These are phyloP conservation scores for Drosophila nigrodunni DNA, from an alignment of 1,140 invertebrate genomes.

Conservation along the genomic window DNA sequence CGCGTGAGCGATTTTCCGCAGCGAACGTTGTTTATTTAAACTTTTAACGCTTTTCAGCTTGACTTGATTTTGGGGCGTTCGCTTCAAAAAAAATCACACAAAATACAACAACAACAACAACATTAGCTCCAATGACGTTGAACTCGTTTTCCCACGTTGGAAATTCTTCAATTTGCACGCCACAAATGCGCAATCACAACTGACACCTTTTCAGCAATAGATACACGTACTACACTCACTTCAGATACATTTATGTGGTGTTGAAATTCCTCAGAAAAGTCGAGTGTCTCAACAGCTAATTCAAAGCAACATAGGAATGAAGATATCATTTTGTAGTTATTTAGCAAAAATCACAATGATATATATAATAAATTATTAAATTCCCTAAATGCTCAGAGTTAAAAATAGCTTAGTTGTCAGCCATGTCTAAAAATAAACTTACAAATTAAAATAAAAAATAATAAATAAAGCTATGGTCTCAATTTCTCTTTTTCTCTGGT, in stretches of 20 bases:
- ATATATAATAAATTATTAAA: too few relatives aligned
- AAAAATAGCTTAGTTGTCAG: too few relatives aligned
- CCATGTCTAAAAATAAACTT: background rate
- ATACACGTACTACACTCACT: constrained; percentile 40
- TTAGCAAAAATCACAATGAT: background rate
- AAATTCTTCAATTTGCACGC: constrained; percentile 81
- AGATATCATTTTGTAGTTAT: background rate
- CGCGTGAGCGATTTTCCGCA: constrained; percentile 68
- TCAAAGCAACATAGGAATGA: background rate
- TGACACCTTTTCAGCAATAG: constrained; percentile 72
- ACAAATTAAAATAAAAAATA: background rate
- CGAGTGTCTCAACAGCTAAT: constrained; percentile 10
- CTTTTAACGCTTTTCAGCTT: constrained; percentile 74
- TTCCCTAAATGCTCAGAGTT: too few relatives aligned
- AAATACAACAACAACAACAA: constrained; percentile 30
- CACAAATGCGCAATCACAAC: constrained; percentile 71
- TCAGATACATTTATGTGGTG: constrained; percentile 24
- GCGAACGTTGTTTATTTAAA: constrained; percentile 66
- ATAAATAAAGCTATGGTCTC: background rate
- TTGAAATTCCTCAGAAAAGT: constrained; percentile 29
- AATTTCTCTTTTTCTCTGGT: constrained; percentile 14
- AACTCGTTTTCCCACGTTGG: constrained; percentile 81
- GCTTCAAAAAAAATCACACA: constrained; percentile 21
- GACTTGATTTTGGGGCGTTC: constrained; percentile 71
- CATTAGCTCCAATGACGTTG: constrained; percentile 37